Evolutionary conservation across 2,797 vertebrate species (phyloP).

Genomic region (Coluber constrictor): DNA sequence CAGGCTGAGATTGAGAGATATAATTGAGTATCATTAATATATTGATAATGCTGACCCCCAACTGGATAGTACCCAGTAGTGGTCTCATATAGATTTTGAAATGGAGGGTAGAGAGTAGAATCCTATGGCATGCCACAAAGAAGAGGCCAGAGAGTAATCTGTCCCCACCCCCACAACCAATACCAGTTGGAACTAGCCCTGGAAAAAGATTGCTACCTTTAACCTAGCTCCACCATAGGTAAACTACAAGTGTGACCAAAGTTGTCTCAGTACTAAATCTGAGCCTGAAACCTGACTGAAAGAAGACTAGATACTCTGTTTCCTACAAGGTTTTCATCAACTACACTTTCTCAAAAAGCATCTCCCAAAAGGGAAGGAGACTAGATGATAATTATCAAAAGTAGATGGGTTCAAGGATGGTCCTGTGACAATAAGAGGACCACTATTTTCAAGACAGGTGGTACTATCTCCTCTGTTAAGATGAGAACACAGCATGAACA

Average conservation of each 20-base stretch:
- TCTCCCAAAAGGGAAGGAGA: neutral
- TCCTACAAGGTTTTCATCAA: neutral
- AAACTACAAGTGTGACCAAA: neutral
- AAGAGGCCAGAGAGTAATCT: neutral
- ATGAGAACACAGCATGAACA: neutral
- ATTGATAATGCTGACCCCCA: neutral
- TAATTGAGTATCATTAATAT: neutral
- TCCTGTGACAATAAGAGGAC: neutral
- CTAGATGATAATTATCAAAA: neutral
- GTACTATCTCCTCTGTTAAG: neutral
- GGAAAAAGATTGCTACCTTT: neutral
- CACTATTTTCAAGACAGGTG: neutral
- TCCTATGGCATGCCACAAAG: neutral
- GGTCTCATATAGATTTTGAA: neutral
- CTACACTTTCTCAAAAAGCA: neutral
- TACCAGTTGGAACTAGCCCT: neutral
- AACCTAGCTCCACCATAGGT: neutral
- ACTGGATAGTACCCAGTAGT: neutral
- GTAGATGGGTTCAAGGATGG: neutral
- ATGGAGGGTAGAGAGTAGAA: neutral
- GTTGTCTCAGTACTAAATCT: neutral
- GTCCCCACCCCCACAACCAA: neutral
- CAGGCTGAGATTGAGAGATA: neutral
- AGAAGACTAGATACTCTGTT: neutral
- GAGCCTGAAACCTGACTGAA: neutral